Conservation (phyloP, 2,113 vertebrate genomes). For the Fukomys damarensis region DNA sequence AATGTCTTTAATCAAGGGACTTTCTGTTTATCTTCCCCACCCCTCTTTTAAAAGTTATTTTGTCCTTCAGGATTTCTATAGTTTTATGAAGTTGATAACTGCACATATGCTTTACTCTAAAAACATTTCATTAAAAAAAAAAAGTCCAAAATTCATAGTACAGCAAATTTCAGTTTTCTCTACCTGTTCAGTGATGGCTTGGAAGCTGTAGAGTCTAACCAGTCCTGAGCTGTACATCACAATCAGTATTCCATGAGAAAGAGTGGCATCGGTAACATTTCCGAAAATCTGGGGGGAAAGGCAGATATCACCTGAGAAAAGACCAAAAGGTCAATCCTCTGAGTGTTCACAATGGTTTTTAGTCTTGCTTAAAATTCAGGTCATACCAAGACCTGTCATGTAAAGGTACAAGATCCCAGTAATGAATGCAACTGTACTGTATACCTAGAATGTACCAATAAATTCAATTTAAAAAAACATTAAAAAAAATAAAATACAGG, state of each 20-base stretch:
- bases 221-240: slow-evolving; percentile 93
- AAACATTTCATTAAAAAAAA: slow-evolving; percentile 54
- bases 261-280: slow-evolving; percentile 91
- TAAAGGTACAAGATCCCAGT: no score
- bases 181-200: slow-evolving; percentile 93
- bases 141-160: slow-evolving; percentile 12
- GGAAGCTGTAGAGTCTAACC: slow-evolving; percentile 95
- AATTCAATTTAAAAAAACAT: no score
- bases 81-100: slow-evolving; percentile 41
- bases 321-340: slow-evolving; percentile 56
- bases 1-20: slow-evolving; percentile 41
- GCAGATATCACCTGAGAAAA: slow-evolving; percentile 74
- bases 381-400: no score
- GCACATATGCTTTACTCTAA: not conserved
- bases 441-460: no score
- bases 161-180: slow-evolving; percentile 48
- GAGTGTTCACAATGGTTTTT: slow-evolving; percentile 58
- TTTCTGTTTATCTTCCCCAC: slow-evolving; percentile 53
- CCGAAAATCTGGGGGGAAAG: slow-evolving; percentile 92
- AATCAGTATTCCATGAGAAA: slow-evolving; percentile 94
- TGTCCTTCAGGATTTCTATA: slow-evolving; percentile 37
- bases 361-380: not conserved
- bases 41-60: slow-evolving; percentile 46
- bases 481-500: no score
- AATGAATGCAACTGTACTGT: no score